These are phyloP conservation scores for Gasteruption jaculator DNA, from an alignment of 2,888 invertebrate species.

Conservation along the genomic window DNA sequence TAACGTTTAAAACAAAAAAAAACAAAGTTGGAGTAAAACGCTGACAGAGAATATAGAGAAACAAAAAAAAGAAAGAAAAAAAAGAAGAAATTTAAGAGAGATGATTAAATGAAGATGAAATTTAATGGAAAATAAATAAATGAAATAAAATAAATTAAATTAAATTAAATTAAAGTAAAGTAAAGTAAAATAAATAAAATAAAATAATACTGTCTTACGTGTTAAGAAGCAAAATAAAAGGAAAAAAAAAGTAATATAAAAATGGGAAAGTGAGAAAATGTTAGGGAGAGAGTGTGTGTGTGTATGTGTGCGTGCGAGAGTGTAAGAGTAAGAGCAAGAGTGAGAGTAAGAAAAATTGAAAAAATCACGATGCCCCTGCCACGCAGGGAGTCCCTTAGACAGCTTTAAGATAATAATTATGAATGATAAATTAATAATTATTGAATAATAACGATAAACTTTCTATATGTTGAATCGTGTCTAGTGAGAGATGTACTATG, in stretches of 20 bases:
- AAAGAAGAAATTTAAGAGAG: conserved; percentile 19
- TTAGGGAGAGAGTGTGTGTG: conserved; percentile 12
- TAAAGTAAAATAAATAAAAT: conserved; percentile 8
- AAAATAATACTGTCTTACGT: conserved; percentile 15
- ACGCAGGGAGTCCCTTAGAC: conserved; percentile 49
- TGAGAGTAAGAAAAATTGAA: conserved; percentile 25
- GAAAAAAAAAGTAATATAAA: conserved; percentile 17
- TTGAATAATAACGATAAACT: conserved; percentile 49
- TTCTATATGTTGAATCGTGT: conserved; percentile 51
- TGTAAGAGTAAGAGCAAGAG: conserved; percentile 34
- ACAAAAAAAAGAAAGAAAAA: conserved; percentile 18
- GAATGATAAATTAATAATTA: conserved; percentile 47
- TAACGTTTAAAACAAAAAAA: conserved; percentile 23
- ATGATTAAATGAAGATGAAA: too few relatives aligned
- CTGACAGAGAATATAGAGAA: conserved; percentile 20
- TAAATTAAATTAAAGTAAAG: conserved; percentile 1
- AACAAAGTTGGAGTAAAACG: conserved; percentile 15
- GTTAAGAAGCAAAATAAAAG: conserved; percentile 15
- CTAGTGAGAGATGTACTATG: conserved; percentile 47
- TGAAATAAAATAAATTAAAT: too few relatives aligned
- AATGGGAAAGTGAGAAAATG: conserved; percentile 17
- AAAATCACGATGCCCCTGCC: conserved; percentile 44
- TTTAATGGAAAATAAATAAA: too few relatives aligned
- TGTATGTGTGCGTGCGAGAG: conserved; percentile 16
- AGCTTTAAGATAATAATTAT: conserved; percentile 50